A percentile compares a stretch with the other conserved stretches of the same genome.
phyloP scores from a whole-genome alignment of 2,797 vertebrate species.

The Rallus crepitans region DNA sequence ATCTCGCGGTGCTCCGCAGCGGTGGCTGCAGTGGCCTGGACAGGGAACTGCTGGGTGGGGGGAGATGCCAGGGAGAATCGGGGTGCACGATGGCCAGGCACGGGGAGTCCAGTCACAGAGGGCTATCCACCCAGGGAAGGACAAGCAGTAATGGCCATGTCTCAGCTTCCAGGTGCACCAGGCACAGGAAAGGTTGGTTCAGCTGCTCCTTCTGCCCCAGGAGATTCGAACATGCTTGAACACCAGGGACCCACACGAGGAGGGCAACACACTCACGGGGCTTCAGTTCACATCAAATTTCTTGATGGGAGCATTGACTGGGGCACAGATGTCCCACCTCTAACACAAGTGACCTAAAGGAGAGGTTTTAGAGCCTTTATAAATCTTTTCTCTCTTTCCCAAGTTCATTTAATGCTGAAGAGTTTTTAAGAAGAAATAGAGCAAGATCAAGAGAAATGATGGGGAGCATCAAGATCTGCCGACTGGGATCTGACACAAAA shows the following conservation, averaged over 20 bases:
- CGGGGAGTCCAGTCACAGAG: background rate
- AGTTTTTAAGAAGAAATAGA: too few species aligned
- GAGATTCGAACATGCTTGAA: background rate
- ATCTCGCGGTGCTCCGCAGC: fast-evolving
- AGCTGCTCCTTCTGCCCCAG: background rate
- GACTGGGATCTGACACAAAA: background rate
- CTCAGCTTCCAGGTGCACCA: background rate
- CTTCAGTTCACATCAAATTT: too few species aligned
- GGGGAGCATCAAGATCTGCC: too few species aligned
- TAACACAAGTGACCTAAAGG: too few species aligned
- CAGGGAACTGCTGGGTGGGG: fast-evolving
- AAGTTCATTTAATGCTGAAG: too few species aligned
- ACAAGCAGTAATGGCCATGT: background rate
- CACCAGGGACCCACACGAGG: background rate
- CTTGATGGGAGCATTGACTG: too few species aligned
- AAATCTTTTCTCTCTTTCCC: too few species aligned
- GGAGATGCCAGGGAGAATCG: fast-evolving
- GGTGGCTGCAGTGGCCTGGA: fast-evolving
- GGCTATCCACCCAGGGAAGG: background rate
- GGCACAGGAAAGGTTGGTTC: background rate
- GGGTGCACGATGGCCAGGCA: background rate
- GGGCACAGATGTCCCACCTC: too few species aligned
- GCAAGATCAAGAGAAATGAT: too few species aligned
- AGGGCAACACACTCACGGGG: background rate
- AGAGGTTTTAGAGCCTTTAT: too few species aligned